A percentile compares a stretch with the other conserved stretches of the same genome.
These are phyloP conservation scores for Synanthedon tipuliformis DNA, from an alignment of 2,888 invertebrate species.

Conservation along the genomic window DNA sequence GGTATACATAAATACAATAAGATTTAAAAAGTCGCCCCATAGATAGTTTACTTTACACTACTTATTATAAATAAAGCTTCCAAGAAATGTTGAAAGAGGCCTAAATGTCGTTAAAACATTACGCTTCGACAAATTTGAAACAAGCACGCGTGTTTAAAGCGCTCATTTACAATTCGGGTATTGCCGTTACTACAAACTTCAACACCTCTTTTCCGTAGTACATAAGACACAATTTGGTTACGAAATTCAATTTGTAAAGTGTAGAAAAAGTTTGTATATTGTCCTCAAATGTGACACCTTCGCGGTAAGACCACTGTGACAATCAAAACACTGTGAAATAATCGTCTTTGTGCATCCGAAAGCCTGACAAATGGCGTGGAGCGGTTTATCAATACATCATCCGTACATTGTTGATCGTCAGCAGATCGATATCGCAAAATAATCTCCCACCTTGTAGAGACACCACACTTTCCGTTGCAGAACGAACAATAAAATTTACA, in stretches of 20 bases:
- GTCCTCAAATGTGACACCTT: slow-evolving; percentile 26
- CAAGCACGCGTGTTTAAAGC: slow-evolving; percentile 12
- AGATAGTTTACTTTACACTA: too few species aligned
- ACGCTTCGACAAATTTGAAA: slow-evolving; percentile 35
- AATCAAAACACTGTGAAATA: slow-evolving; percentile 58
- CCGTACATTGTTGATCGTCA: slow-evolving; percentile 23
- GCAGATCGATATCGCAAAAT: slow-evolving; percentile 47
- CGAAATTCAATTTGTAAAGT: slow-evolving; percentile 11
- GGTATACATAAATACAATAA: too few species aligned
- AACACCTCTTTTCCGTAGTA: neutral
- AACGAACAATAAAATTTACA: neutral
- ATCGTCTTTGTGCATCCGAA: slow-evolving; percentile 33
- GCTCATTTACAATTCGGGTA: neutral
- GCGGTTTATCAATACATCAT: slow-evolving; percentile 15
- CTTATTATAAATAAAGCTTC: too few species aligned
- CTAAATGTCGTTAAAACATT: slow-evolving; percentile 23
- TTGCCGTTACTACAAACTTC: neutral
- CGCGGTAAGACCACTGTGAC: slow-evolving; percentile 31
- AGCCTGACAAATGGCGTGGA: slow-evolving; percentile 38
- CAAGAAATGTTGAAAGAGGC: too few species aligned
- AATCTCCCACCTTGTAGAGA: slow-evolving; percentile 29
- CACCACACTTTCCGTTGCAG: slow-evolving; percentile 5
- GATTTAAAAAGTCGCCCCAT: too few species aligned
- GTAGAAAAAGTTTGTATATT: slow-evolving; percentile 13
- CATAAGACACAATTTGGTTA: neutral